Base-by-base conservation (phyloP, 2,113 vertebrate species). In the Actinemys pallida region DNA sequence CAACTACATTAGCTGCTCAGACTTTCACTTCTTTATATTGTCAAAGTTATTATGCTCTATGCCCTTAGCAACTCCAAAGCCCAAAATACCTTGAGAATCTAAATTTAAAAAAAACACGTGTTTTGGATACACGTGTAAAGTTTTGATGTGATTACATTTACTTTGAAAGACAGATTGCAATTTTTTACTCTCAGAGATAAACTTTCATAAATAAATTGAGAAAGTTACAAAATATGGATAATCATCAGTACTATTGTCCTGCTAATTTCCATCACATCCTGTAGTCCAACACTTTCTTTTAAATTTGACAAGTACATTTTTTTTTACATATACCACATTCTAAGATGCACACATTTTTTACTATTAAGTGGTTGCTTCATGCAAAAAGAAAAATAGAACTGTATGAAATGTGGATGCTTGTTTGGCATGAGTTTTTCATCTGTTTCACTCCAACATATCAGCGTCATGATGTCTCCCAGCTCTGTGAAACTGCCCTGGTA, bases 401-500 rank as follows among this genome's bases (percentile, higher is more conserved):
- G 96, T 93, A 72, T 16, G 56, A 92, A 24, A 35, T 82, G 11
- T 90, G 35, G 13, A 82, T 10, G 62, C 5, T 92, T 90, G 57
- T 87, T 95, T 93, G 89, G 82, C 79, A 91, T 1, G 4, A 86
- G 57, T 78, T 93, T 78, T 83, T 94, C 92, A 22, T 86, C 11
- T 29, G 29, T 81, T 57, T 79, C 95, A 94, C 92, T 92, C 35
- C 50, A 84, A 39, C 27, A 10, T 78, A 84, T 24, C 14, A 53
- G n/a, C 87, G 31, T 87, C 95, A 78, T 72, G 72, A n/a, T 89
- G 95, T 97, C 96, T 95, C 81, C 20, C 6, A 56, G 90, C 90
- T 90, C 90, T 76, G 59, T 52, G 65, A 96, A 94, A 53, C 35
- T 57, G 92, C 62, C 95, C 87, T 76, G 84, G 10, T 13, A 92